Evolutionary conservation across 2,888 invertebrate species (phyloP), one percentile per base, ranked within the genome.

Genomic region (Metallyticus violacea): DNA sequence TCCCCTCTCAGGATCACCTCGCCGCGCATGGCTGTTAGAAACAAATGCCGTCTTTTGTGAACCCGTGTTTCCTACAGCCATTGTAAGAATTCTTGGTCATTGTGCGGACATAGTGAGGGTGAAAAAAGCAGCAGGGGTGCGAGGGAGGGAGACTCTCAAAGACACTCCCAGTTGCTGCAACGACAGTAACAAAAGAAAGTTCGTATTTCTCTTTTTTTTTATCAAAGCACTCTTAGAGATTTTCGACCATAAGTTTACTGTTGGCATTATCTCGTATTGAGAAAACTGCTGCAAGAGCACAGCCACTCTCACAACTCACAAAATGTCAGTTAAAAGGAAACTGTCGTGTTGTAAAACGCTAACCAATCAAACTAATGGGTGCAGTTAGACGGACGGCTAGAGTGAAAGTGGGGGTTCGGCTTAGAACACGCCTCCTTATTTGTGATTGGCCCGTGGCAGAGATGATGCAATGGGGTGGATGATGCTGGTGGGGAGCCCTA

Each of bases 351-450:
- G 22, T 15, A 62, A 62, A 29, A n/a, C 25, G 29, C 28, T 6
- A 76, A 81, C 87, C 87, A 87, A 87, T 87, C 85, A 85, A 77
- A 40, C 22, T 15, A 27, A 26, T 22, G 15, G 77, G 62, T n/a
- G 76, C 22, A 77, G 26, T 77, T 15, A 77, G 83, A 83, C 76
- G 7, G 83, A 83, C 83, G 76, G 77, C 77, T 22, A 62, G 40
- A 62, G 15, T 62, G 40, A 62, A 62, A 62, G 40, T 62, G 27
- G 77, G 76, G 29, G 26, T 28, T 83, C 5, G 77, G 26, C 28
- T 27, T 26, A 15, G 83, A 27, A 22, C 83, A 83, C 83, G 83
- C 83, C 83, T 27, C 77, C 77, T 77, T 26, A 25, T 77, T 6
- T 26, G 28, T 28, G 77, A 83, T 83, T 83, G 77, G 83, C 30